Conservation (phyloP, 2,888 invertebrate species). For the Crioceris asparagi region DNA sequence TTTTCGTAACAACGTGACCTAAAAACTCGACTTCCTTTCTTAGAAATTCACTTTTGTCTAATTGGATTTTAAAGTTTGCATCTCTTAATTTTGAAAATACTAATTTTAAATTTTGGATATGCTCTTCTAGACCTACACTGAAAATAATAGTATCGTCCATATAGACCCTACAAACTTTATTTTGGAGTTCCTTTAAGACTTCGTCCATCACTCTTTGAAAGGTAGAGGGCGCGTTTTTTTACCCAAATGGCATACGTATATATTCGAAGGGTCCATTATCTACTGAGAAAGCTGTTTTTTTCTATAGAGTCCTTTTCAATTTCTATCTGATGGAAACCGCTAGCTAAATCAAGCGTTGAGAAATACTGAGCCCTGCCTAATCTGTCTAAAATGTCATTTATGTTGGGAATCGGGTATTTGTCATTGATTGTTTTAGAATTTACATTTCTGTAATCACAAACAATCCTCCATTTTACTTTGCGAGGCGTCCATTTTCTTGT, state of each 20-base stretch:
- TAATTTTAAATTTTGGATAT: constrained; percentile 7
- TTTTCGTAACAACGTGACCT: constrained; percentile 9
- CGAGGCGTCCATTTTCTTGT: constrained; percentile 12
- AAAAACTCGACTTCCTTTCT: constrained; percentile 13
- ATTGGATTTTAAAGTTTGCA: constrained; percentile 12
- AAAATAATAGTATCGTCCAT: constrained; percentile 11
- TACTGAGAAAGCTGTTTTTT: constrained; percentile 11
- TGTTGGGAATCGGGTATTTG: constrained; percentile 7
- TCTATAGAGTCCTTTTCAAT: constrained; percentile 7
- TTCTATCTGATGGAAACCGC: constrained; percentile 15
- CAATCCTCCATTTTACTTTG: constrained; percentile 8
- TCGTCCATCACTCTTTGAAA: constrained; percentile 13
- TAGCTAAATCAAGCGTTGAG: constrained; percentile 7
- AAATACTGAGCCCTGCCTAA: constrained; percentile 6
- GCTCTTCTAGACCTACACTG: constrained; percentile 9
- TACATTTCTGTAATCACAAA: constrained; percentile 7
- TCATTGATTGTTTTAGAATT: constrained; percentile 8
- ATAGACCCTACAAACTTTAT: constrained; percentile 11
- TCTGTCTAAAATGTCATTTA: constrained; percentile 7
- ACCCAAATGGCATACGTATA: constrained; percentile 10
- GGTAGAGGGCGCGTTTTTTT: constrained; percentile 12
- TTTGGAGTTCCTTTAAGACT: constrained; percentile 11
- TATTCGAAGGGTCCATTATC: constrained; percentile 10
- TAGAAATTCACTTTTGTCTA: constrained; percentile 13
- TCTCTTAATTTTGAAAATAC: constrained; percentile 5